Evolutionary conservation across 2,113 vertebrate species (phyloP), one percentile per base, ranked within the genome.

Genomic region (Pedionomus torquatus): DNA sequence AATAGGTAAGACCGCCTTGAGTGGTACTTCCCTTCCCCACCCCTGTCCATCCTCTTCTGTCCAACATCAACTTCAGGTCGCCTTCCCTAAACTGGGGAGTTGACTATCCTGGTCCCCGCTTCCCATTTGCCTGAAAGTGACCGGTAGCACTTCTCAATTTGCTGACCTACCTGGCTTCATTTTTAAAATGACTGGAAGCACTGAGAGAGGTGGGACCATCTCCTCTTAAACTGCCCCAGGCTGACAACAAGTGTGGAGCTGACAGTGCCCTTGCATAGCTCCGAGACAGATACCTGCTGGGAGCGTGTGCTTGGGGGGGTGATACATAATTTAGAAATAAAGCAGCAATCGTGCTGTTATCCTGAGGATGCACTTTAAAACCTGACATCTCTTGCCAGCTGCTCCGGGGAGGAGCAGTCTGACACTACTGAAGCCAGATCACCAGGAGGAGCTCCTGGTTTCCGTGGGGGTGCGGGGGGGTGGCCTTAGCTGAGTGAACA

Each of bases 301-400:
- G 41, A 92, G 15, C 1, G 0, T 54, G 79, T 77, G 46, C 83
- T 81, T 20, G 31, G 18, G 16, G 15, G 17, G 21, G 3, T 77
- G 78, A 92, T 94, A 28, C 49, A 93, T 95, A 80, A 96, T 95
- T 94, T 33, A 95, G 80, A 81, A 64, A 20, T 23, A 44, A 93
- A 80, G 14, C 54, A 92, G 44, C 30, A 83, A 48, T 66, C 0
- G 0, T 77, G 90, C n/a, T 83, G 28, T 90, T 94, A 78, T 89
- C 88, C 88, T 58, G 85, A 64, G 51, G 55, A 28, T 78, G 55
- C 24, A 63, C 54, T 70, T 76, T 54, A 15, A 88, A 69, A 25
- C 24, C 61, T 87, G 63, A 37, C 74, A n/a, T 71, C 37, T 65
- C 54, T 79, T 63, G 39, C 70, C 61, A 70, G 18, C n/a, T 82